These are phyloP conservation scores for Tonatia bakeri DNA, from an alignment of 2,113 vertebrate species.

Conservation along the genomic window DNA sequence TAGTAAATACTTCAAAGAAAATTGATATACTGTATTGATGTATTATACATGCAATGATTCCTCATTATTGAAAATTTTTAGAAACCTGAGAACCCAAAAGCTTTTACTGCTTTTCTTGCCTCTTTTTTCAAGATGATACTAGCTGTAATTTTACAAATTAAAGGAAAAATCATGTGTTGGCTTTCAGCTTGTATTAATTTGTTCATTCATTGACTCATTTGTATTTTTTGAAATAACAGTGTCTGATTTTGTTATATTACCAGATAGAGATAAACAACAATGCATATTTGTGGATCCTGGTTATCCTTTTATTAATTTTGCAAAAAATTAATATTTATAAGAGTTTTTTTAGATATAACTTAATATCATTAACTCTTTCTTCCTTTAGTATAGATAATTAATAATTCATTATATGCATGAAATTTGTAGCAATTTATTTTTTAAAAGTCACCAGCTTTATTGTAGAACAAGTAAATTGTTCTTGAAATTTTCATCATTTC, in stretches of 20 bases:
- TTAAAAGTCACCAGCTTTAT: background rate
- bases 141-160: background rate
- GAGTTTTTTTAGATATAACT: background rate
- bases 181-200: background rate
- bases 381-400: background rate
- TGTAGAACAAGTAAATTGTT: background rate
- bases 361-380: background rate
- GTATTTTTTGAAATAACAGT: too few relatives aligned
- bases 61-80: background rate
- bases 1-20: background rate
- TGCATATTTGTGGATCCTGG: background rate
- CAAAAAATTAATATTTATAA: background rate
- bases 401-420: background rate
- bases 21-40: background rate
- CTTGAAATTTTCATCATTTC: background rate
- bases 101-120: background rate
- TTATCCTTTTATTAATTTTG: background rate
- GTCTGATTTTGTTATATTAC: background rate
- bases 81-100: background rate
- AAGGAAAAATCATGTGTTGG: background rate
- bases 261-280: background rate
- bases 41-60: background rate
- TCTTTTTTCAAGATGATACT: background rate
- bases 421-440: background rate
- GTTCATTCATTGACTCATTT: background rate